Evolutionary conservation across 2,113 vertebrate genomes (phyloP).

Genomic region (Cavia porcellus): DNA sequence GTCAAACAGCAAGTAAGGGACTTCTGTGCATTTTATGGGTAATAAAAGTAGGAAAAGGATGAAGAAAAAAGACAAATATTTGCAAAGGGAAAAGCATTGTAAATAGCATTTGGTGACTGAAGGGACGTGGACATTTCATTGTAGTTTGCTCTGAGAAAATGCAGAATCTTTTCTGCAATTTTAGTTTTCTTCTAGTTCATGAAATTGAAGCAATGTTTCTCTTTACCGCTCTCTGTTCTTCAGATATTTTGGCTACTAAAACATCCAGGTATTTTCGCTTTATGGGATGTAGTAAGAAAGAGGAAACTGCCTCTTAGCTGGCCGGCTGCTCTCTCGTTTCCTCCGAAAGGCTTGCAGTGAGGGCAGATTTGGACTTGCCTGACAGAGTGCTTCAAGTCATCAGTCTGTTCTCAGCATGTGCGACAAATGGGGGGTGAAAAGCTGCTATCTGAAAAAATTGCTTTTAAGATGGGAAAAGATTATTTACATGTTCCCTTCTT

Average conservation of each 20-base stretch:
- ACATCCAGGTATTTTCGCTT: not conserved
- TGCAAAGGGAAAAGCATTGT: not conserved
- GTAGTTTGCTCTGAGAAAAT: not conserved
- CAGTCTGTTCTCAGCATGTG: not conserved
- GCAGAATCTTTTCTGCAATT: not conserved
- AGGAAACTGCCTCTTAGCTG: not conserved
- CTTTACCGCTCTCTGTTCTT: not conserved
- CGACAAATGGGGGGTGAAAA: not conserved
- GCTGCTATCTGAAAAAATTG: conserved; percentile 7
- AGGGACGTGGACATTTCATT: not conserved
- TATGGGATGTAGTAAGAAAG: not conserved
- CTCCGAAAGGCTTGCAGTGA: not conserved
- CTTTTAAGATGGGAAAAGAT: not conserved
- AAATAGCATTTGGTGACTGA: not conserved
- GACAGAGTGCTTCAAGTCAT: not conserved
- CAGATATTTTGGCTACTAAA: not conserved
- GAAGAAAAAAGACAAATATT: not conserved
- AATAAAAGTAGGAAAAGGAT: not conserved
- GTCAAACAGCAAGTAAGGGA: not conserved
- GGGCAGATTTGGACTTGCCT: conserved; percentile 29
- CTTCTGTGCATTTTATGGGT: not conserved
- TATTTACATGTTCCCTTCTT: conserved; percentile 7
- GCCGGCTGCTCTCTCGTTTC: not conserved
- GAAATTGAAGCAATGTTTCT: not conserved
- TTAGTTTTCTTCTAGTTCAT: not conserved